Evolutionary conservation across 2,113 vertebrate species (phyloP).

Genomic region (Pelmatolapia mariae): DNA sequence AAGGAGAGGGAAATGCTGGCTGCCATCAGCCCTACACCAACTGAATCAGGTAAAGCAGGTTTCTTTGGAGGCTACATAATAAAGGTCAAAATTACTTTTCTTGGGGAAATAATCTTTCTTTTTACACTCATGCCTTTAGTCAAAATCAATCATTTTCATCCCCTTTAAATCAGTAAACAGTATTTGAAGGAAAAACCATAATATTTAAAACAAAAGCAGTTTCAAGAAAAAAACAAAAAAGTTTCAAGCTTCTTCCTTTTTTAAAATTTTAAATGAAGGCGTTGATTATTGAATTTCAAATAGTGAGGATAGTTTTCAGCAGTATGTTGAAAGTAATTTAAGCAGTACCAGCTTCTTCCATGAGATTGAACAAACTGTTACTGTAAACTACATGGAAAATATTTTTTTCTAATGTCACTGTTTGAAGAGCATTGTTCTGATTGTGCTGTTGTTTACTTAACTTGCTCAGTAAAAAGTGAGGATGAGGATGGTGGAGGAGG

Average conservation of each 20-base stretch:
- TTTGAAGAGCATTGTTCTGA: neutral
- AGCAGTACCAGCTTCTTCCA: neutral
- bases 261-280: neutral
- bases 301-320: neutral
- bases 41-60: slow-evolving; percentile 75
- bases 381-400: neutral
- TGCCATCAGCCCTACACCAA: slow-evolving; percentile 81
- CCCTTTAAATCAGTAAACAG: neutral
- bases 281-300: neutral
- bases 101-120: neutral
- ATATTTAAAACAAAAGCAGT: neutral
- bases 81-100: neutral
- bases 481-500: slow-evolving; percentile 80
- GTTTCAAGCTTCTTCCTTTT: neutral
- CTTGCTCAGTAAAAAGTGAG: slow-evolving; percentile 82
- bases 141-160: neutral
- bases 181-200: neutral
- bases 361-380: neutral
- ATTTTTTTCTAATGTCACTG: neutral
- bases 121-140: neutral
- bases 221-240: neutral
- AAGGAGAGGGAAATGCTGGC: slow-evolving; percentile 89
- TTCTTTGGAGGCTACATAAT: neutral
- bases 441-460: neutral
- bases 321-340: neutral